These are phyloP conservation scores for Eutrigla gurnardus DNA, from an alignment of 2,797 vertebrate species.

Conservation along the genomic window DNA sequence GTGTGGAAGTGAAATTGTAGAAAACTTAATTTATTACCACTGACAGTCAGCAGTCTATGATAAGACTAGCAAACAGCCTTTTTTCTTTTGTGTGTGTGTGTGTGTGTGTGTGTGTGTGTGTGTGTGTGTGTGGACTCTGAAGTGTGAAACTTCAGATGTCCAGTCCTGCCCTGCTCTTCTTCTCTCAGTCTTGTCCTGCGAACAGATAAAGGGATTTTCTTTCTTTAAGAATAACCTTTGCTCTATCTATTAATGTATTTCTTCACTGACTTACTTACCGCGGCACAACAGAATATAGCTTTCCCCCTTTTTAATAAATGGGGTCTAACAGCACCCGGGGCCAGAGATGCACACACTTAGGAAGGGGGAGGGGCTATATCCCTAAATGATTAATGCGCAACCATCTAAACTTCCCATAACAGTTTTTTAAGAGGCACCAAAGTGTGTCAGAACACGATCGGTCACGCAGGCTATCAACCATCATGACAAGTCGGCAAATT, in stretches of 20 bases:
- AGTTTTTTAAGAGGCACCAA: constrained; percentile 27
- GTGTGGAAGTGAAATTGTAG: constrained; percentile 12
- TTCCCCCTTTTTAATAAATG: constrained; percentile 16
- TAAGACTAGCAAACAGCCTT: constrained; percentile 42
- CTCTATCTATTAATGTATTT: constrained; percentile 13
- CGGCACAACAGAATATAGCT: constrained; percentile 12
- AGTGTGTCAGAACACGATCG: constrained; percentile 23
- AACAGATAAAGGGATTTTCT: constrained; percentile 26
- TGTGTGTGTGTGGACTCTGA: too few relatives aligned
- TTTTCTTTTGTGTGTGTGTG: background rate
- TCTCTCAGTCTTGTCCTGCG: background rate
- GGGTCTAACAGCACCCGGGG: constrained; percentile 22
- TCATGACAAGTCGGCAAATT: background rate
- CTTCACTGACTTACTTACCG: constrained; percentile 15
- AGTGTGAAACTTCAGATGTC: constrained; percentile 13
- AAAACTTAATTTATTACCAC: constrained; percentile 28
- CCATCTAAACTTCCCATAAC: constrained; percentile 32
- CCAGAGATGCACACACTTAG: constrained; percentile 12
- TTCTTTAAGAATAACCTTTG: constrained; percentile 2
- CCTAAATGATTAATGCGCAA: constrained; percentile 43
- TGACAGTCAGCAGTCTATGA: constrained; percentile 11
- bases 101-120: too few relatives aligned
- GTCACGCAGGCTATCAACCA: constrained; percentile 20
- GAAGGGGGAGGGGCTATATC: constrained; percentile 7
- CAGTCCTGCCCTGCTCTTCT: constrained; percentile 17